Evolutionary conservation across 2,888 invertebrate genomes (phyloP).

Genomic region (Cataglyphis albicans): DNA sequence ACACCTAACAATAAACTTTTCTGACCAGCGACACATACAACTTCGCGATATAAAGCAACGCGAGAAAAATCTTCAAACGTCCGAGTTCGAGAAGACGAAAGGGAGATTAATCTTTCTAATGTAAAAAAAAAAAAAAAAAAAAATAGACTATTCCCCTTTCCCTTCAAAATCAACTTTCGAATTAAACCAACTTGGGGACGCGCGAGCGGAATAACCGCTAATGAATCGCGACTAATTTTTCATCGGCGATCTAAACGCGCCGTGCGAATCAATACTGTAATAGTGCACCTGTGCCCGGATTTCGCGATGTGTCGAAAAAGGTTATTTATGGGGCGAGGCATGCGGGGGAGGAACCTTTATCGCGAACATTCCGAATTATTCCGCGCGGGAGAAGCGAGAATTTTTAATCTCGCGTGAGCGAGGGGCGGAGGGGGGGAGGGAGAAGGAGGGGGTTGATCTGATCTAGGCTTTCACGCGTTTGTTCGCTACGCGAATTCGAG

Average conservation of each 20-base stretch:
- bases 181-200: not conserved
- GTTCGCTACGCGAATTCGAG: not conserved
- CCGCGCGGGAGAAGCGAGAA: conserved; percentile 11
- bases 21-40: not conserved
- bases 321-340: conserved; percentile 36
- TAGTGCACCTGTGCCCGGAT: conserved; percentile 31
- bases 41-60: conserved; percentile 1
- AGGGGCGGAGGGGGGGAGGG: too few species aligned
- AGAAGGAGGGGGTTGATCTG: not conserved
- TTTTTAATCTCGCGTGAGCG: conserved; percentile 43
- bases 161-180: not conserved
- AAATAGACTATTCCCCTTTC: not conserved
- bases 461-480: not conserved
- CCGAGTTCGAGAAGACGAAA: not conserved
- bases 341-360: conserved; percentile 24
- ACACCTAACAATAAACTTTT: conserved; percentile 5
- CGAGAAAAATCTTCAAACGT: not conserved
- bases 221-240: conserved; percentile 38
- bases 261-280: conserved; percentile 19
- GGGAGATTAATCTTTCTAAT: not conserved
- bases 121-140: not conserved
- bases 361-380: conserved; percentile 21
- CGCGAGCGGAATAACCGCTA: not conserved
- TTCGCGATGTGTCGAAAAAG: conserved; percentile 25
- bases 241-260: conserved; percentile 23